Conservation (phyloP, 2,113 vertebrate species). For the Microtus oregoni region DNA sequence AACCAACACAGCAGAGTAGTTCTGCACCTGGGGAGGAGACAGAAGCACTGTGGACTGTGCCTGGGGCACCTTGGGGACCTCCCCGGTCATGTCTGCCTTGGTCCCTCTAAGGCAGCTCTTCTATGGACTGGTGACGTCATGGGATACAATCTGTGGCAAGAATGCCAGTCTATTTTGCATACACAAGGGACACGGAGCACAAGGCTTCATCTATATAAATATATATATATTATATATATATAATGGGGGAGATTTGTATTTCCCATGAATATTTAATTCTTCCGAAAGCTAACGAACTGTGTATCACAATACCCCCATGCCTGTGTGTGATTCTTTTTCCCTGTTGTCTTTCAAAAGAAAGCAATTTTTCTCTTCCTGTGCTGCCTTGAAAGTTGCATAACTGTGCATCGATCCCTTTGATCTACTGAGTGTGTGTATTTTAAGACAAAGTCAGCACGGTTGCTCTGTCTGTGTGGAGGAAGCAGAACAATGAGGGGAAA, state of each 20-base stretch:
- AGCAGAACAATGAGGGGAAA: constrained; percentile 59
- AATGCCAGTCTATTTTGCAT: neutral
- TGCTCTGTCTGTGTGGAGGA: constrained; percentile 34
- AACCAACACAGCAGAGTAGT: neutral
- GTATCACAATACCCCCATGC: constrained; percentile 39
- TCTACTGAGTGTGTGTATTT: constrained; percentile 66
- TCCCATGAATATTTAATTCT: constrained; percentile 81
- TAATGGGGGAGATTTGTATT: constrained; percentile 71
- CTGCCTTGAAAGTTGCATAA: constrained; percentile 68
- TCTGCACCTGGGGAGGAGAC: neutral
- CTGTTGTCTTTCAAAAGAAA: constrained; percentile 72
- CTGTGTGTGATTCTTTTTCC: constrained; percentile 35
- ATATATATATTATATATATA: constrained; percentile 45
- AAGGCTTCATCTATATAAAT: constrained; percentile 67
- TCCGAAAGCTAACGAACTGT: constrained; percentile 69
- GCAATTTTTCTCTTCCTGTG: constrained; percentile 49
- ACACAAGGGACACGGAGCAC: neutral
- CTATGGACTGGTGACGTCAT: neutral
- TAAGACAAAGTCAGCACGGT: constrained; percentile 67
- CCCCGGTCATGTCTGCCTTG: neutral
- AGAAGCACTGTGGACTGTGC: accelerated
- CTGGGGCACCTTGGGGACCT: neutral
- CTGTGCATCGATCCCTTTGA: constrained; percentile 75
- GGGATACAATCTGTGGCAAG: neutral
- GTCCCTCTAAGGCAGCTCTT: constrained; percentile 15